A percentile compares a stretch with the other conserved stretches of the same genome.
Evolutionary conservation across 2,888 invertebrate species (phyloP).

Genomic region (Polydrusus cervinus): DNA sequence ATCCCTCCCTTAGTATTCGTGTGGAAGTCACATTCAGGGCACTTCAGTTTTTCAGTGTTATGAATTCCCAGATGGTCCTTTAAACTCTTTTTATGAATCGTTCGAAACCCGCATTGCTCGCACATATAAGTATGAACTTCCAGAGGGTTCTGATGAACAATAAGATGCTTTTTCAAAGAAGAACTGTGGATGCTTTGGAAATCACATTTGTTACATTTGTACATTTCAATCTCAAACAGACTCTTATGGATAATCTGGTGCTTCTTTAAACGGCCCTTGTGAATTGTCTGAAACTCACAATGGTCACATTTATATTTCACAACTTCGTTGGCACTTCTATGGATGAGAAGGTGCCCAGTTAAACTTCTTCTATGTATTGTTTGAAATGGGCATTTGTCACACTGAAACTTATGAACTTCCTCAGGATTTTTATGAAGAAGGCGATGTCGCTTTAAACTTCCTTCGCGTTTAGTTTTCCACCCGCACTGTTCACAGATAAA

Average conservation of each 20-base stretch:
- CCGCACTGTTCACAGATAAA: background rate
- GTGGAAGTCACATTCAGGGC: constrained; percentile 1
- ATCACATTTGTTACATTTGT: background rate
- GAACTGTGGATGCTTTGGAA: constrained; percentile 11
- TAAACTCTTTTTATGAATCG: constrained; percentile 12
- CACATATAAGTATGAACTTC: constrained; percentile 3
- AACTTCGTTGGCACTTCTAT: constrained; percentile 6
- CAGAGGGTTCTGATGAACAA: background rate
- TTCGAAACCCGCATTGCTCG: constrained; percentile 4
- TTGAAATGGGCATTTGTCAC: constrained; percentile 2
- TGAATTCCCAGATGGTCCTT: constrained; percentile 11
- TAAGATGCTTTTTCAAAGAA: background rate
- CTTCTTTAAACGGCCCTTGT: constrained; percentile 1
- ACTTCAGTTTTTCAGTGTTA: background rate
- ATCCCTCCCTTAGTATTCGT: background rate
- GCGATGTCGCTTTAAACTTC: constrained; percentile 6
- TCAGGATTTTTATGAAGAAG: constrained; percentile 4
- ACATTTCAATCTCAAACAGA: background rate
- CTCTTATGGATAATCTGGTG: constrained; percentile 10
- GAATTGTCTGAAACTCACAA: constrained; percentile 6
- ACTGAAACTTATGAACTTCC: constrained; percentile 1
- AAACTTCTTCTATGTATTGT: constrained; percentile 16
- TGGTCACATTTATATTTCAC: constrained; percentile 2
- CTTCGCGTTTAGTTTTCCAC: background rate
- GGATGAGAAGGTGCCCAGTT: background rate